Conservation (phyloP, 1,140 invertebrate genomes). For the Trichomalopsis sarcophagae region DNA sequence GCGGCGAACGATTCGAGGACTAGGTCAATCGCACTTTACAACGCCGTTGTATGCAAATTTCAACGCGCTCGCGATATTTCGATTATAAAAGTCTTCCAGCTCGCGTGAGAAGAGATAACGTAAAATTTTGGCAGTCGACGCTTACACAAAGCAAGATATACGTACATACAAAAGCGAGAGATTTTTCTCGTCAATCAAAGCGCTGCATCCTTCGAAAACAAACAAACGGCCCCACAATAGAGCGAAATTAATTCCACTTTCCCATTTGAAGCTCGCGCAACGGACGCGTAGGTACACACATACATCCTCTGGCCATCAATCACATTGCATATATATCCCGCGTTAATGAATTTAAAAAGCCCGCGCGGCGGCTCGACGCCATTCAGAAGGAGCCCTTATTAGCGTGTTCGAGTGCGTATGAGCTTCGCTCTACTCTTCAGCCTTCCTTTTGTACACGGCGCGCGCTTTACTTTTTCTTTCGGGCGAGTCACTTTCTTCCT, state of each 20-base stretch:
- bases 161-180: neutral
- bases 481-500: conserved; percentile 41
- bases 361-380: neutral
- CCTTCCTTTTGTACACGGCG: neutral
- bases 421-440: neutral
- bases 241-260: conserved; percentile 25
- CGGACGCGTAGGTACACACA: conserved; percentile 3
- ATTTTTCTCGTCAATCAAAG: conserved; percentile 2
- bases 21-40: neutral
- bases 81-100: no score
- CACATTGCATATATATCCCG: neutral
- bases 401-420: no score
- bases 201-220: conserved; percentile 2
- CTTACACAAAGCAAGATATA: neutral
- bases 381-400: no score
- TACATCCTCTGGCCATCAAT: conserved; percentile 3
- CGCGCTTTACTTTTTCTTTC: conserved; percentile 44
- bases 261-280: neutral
- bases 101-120: neutral
- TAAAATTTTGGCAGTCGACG: neutral
- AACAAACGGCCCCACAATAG: neutral
- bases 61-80: neutral
- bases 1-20: neutral
- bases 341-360: conserved; percentile 31
- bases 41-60: neutral